Conservation (phyloP, 2,113 vertebrate species). For the Tonatia bakeri region DNA sequence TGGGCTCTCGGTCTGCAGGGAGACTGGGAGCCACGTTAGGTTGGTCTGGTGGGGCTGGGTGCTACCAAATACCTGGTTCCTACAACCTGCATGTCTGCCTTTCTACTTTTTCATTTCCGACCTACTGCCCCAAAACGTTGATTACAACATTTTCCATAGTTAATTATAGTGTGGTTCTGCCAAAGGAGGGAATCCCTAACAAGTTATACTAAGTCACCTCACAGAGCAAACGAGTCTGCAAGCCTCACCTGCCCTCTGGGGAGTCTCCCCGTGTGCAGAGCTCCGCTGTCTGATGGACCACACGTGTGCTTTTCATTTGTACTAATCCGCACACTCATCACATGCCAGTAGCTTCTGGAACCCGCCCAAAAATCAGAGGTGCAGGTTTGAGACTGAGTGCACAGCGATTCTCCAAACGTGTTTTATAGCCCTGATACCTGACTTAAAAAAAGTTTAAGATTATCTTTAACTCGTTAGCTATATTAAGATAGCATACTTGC, state of each 20-base stretch:
- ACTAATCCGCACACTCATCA: background rate
- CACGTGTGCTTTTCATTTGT: background rate
- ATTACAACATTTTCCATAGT: background rate
- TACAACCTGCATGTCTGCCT: background rate
- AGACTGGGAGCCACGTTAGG: background rate
- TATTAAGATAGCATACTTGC: background rate
- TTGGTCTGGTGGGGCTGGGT: background rate
- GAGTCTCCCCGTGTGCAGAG: background rate
- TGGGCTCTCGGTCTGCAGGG: background rate
- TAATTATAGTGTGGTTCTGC: background rate
- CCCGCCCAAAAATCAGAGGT: conserved; percentile 46
- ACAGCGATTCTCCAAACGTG: background rate
- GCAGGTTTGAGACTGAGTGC: conserved; percentile 6
- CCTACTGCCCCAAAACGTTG: background rate
- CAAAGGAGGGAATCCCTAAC: background rate
- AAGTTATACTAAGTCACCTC: background rate
- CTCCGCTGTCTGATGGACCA: background rate
- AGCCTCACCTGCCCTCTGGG: background rate
- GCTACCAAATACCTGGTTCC: background rate
- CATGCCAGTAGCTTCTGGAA: conserved; percentile 2
- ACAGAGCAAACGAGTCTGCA: background rate
- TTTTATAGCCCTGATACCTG: background rate
- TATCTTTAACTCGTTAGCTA: background rate
- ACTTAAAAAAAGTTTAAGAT: background rate
- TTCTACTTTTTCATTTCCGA: background rate